Evolutionary conservation across 2,113 vertebrate genomes (phyloP).

Genomic region (Machaerirhynchus nigripectus): DNA sequence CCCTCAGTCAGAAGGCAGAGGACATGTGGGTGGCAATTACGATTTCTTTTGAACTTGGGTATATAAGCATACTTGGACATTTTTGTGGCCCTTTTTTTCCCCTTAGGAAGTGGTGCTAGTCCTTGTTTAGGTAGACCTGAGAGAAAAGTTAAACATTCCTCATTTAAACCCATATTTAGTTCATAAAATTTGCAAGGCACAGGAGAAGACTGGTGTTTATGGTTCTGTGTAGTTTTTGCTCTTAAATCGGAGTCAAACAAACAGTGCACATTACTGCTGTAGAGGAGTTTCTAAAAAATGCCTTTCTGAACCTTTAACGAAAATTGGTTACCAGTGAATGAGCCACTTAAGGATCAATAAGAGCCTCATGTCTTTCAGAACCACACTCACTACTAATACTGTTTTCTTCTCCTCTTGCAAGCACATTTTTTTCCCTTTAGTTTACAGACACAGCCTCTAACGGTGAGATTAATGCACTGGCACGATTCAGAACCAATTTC

Average conservation of each 20-base stretch:
- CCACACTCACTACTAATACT: constrained; percentile 20
- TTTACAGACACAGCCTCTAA: constrained; percentile 25
- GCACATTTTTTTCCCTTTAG: not conserved
- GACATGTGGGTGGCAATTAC: not conserved
- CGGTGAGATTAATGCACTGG: constrained; percentile 23
- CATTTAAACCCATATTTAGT: not conserved
- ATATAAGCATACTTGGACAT: not conserved
- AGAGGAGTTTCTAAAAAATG: not conserved
- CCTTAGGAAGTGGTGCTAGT: not conserved
- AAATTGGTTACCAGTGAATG: constrained; percentile 8
- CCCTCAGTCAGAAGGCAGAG: not conserved
- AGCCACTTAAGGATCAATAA: constrained; percentile 53
- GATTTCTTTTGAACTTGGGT: not conserved
- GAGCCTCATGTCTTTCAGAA: constrained; percentile 16
- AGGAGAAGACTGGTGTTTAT: not conserved
- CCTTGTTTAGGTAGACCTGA: not conserved
- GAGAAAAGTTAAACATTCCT: not conserved
- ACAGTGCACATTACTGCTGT: not conserved
- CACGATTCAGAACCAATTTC: not conserved
- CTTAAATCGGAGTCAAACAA: not conserved
- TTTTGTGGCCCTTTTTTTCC: not conserved
- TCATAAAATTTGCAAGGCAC: not conserved
- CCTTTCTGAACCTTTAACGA: not conserved
- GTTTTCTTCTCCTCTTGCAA: not conserved
- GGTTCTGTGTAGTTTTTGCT: not conserved